phyloP scores from a whole-genome alignment of 2,113 vertebrate species.

The Turnix velox region DNA sequence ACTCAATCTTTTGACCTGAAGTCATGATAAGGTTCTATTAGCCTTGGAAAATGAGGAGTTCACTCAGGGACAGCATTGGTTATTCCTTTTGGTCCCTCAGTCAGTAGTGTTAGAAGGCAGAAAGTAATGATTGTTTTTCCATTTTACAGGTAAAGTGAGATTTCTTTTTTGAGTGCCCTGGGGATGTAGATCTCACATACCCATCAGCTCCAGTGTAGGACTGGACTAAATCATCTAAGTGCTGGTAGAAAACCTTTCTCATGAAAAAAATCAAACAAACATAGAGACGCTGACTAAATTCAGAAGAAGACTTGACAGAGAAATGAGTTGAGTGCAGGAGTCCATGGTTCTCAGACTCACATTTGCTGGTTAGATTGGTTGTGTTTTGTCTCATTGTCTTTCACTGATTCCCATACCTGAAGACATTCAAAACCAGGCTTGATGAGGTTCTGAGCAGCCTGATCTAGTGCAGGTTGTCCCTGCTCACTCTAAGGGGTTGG shows the following conservation, averaged over 20 bases:
- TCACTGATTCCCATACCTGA: not conserved
- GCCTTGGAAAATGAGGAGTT: constrained; percentile 31
- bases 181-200: not conserved
- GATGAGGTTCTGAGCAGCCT: too few species aligned
- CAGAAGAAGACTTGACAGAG: not conserved
- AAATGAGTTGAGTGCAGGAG: not conserved
- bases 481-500: too few species aligned
- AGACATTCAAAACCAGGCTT: too few species aligned
- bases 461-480: too few species aligned
- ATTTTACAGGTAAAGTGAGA: not conserved
- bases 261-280: constrained; percentile 11
- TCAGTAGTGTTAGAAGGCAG: not conserved
- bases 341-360: not conserved
- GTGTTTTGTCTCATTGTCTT: not conserved
- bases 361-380: not conserved
- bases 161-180: not conserved
- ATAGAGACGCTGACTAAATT: not conserved
- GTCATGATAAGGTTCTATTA: constrained; percentile 48
- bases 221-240: not conserved
- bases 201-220: not conserved
- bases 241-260: not conserved
- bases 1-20: constrained; percentile 52
- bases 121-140: constrained; percentile 19
- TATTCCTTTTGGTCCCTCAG: constrained; percentile 2
- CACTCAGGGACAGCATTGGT: not conserved